Evolutionary conservation across 2,113 vertebrate genomes (phyloP).

Genomic region (Trematocara marginatum): DNA sequence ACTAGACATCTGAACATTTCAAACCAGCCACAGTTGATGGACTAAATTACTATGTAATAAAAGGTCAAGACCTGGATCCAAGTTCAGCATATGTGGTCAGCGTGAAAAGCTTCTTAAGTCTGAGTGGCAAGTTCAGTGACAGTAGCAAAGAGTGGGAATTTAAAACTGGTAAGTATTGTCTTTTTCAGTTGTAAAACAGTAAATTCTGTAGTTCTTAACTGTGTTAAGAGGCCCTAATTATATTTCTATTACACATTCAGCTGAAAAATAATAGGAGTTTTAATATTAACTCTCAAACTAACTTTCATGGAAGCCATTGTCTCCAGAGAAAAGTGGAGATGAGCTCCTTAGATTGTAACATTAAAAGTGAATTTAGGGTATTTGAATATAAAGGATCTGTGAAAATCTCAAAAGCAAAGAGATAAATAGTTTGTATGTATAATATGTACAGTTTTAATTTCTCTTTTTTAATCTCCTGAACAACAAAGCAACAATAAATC

Average conservation of each 20-base stretch:
- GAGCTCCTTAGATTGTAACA: background rate
- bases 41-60: slow-evolving; percentile 6
- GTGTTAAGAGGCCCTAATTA: fast-evolving
- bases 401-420: background rate
- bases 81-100: slow-evolving; percentile 49
- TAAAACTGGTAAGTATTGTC: slow-evolving; percentile 44
- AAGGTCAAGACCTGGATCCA: background rate
- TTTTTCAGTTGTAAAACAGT: background rate
- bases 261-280: background rate
- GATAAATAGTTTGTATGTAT: background rate
- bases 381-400: background rate
- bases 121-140: slow-evolving; percentile 31
- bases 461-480: background rate
- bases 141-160: slow-evolving; percentile 50
- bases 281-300: background rate
- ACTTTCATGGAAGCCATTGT: fast-evolving
- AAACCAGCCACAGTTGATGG: fast-evolving
- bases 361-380: background rate
- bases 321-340: background rate
- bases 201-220: background rate
- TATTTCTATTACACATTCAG: background rate
- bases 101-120: background rate
- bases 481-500: background rate
- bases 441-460: background rate
- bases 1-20: fast-evolving